Evolutionary conservation across 2,113 vertebrate genomes (phyloP).

Genomic region (Eupsittula cactorum): DNA sequence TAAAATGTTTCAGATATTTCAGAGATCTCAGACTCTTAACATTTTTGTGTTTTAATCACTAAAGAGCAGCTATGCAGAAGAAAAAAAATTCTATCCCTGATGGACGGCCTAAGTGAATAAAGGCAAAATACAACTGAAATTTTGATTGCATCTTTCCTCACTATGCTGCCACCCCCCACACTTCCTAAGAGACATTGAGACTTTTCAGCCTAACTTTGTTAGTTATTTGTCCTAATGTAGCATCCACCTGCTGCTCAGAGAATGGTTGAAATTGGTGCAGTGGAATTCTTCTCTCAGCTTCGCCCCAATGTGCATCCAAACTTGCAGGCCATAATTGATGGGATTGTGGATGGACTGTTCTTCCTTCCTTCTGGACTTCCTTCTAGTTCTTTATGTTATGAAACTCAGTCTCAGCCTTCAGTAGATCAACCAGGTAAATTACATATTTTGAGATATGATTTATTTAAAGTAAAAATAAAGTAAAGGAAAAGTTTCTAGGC

Average conservation of each 20-base stretch:
- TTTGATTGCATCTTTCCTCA: not conserved
- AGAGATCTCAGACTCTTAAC: not conserved
- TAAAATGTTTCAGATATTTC: not conserved
- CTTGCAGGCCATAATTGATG: constrained; percentile 85
- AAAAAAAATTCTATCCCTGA: not conserved
- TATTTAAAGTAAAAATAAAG: not conserved
- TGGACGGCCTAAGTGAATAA: not conserved
- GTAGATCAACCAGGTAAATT: constrained; percentile 72
- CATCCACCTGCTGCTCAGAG: constrained; percentile 85
- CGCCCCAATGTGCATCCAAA: constrained; percentile 83
- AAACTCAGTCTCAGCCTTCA: constrained; percentile 44
- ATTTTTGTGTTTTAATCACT: not conserved
- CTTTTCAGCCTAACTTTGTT: not conserved
- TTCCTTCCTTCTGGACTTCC: constrained; percentile 82
- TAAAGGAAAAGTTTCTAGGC: not conserved
- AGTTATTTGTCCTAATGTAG: constrained; percentile 71
- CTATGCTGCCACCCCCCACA: rapidly evolving
- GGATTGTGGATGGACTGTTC: constrained; percentile 90
- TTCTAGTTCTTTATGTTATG: constrained; percentile 53
- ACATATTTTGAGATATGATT: not conserved
- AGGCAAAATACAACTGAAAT: not conserved
- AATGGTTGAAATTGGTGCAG: constrained; percentile 87
- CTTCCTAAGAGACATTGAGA: not conserved
- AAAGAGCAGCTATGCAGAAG: not conserved
- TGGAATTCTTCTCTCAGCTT: constrained; percentile 93